Base-by-base conservation (phyloP, 2,888 invertebrate species). In the Acrocyrtus sp. region DNA sequence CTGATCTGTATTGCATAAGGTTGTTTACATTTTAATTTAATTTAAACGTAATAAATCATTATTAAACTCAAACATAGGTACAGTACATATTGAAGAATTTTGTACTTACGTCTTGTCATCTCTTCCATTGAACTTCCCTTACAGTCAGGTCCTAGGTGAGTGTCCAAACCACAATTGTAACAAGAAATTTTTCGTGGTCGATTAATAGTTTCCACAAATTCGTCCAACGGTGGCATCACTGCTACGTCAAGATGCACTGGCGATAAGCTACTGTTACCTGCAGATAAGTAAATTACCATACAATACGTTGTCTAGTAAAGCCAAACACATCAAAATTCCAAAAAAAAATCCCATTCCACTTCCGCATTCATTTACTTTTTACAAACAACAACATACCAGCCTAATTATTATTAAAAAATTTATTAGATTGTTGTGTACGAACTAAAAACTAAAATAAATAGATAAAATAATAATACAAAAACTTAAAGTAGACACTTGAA, bases 71-170 rank as follows among this genome's bases (percentile, higher is more conserved):
- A n/a, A n/a, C n/a, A n/a, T n/a, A n/a, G n/a, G n/a, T n/a, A n/a
- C n/a, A n/a, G n/a, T n/a, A n/a, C n/a, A n/a, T n/a, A n/a, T n/a
- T n/a, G n/a, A n/a, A n/a, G n/a, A n/a, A n/a, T n/a, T n/a, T n/a
- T n/a, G n/a, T n/a, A 54, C 75, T 76, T 72, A 79, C 79, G 83
- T 81, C 84, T 85, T 57, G 94, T 93, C 86, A 95, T 92, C 85
- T 95, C 94, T 84, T 97, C 96, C 90, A 96, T 94, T 67, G 94
- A 94, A 77, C 92, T 92, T 84, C 94, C 94, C 83, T 92, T 91
- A 84, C 96, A 97, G 81, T 96, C 96, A 81, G 89, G 88, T 24
- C 95, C 95, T 58, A 89, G 88, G 85, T 97, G 96, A 60, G 89
- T 91, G 66, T 90, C 88, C 62, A 91, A 91, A 74, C 96, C 96